Conservation (phyloP, 2,113 vertebrate species). For the Myocastor coypus region DNA sequence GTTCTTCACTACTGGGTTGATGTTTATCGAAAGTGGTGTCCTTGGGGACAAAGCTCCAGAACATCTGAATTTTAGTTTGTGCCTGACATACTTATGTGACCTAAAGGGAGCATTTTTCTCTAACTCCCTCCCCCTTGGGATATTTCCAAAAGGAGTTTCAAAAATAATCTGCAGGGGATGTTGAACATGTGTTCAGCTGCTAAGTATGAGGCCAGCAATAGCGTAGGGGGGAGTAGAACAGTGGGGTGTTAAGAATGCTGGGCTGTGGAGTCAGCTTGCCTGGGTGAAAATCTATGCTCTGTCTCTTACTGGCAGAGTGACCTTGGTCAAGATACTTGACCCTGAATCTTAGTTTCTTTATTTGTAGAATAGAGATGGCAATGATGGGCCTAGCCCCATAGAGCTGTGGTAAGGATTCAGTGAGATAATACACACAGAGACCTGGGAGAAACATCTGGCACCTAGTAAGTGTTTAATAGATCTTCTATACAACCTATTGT, state of each 20-base stretch:
- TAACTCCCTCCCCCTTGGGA: neutral
- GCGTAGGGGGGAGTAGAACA: neutral
- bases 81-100: neutral
- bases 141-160: constrained; percentile 61
- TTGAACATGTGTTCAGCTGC: neutral
- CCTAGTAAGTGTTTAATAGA: neutral
- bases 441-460: neutral
- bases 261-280: neutral
- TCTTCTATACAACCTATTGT: neutral
- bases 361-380: neutral
- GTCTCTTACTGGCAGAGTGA: neutral
- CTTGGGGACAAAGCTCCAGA: constrained; percentile 16
- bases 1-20: neutral
- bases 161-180: constrained; percentile 8
- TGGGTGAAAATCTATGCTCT: neutral
- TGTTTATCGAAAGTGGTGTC: neutral
- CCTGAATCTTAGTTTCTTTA: constrained; percentile 30
- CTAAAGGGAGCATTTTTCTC: neutral
- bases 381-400: neutral
- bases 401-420: neutral
- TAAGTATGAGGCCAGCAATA: neutral
- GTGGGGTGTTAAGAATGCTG: neutral
- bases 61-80: constrained; percentile 12
- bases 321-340: neutral
- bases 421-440: neutral